Percentiles rank a stretch among this genome's conserved stretches.
Conservation (phyloP, 2,797 vertebrate genomes). For the Numenius phaeopus region DNA sequence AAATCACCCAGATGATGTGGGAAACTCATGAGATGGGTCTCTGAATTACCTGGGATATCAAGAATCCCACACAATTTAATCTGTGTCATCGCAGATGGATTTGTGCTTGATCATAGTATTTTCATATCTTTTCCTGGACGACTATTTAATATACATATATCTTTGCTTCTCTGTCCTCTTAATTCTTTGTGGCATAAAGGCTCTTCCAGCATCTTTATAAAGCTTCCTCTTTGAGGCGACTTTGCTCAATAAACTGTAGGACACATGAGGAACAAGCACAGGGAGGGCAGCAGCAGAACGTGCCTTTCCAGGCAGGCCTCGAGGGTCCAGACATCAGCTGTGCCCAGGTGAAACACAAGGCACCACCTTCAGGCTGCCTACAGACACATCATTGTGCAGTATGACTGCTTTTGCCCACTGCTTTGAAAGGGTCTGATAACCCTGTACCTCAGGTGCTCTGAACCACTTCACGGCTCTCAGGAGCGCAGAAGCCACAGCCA, state of each 20-base stretch:
- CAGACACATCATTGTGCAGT: not conserved
- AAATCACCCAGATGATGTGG: not conserved
- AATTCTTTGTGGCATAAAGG: not conserved
- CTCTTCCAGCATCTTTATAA: not conserved
- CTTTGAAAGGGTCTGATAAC: not conserved
- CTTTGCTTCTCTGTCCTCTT: not conserved
- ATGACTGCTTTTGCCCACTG: not conserved
- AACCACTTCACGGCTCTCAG: not conserved
- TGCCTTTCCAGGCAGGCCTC: not conserved
- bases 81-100: not conserved
- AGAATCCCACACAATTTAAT: not conserved
- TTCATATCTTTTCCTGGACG: not conserved
- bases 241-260: not conserved
- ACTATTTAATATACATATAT: not conserved
- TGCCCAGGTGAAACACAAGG: not conserved
- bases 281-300: rapidly evolving
- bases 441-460: not conserved
- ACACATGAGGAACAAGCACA: not conserved
- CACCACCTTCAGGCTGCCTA: not conserved
- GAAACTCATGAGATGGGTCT: not conserved
- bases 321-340: too few relatives aligned
- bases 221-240: not conserved
- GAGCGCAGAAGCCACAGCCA: not conserved
- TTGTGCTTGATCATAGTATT: not conserved
- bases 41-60: not conserved